Evolutionary conservation across 2,113 vertebrate genomes (phyloP).

Genomic region (Stercorarius parasiticus): DNA sequence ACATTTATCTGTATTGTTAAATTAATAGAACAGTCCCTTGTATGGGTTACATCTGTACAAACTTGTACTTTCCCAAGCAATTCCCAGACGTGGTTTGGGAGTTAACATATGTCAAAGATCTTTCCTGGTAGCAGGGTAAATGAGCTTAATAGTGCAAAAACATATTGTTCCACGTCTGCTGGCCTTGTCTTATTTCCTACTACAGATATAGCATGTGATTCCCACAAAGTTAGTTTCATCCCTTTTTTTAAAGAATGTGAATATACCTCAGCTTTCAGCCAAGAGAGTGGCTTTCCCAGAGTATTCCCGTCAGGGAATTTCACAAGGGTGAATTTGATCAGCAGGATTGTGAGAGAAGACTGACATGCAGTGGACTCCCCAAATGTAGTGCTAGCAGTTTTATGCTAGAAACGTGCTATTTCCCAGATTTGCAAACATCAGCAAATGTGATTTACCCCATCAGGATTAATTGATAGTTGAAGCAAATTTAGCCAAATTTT

Average conservation of each 20-base stretch:
- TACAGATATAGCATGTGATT: background rate
- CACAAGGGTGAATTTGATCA: background rate
- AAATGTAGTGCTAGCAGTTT: background rate
- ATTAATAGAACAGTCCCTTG: background rate
- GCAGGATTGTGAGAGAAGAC: background rate
- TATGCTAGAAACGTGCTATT: background rate
- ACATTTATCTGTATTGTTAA: background rate
- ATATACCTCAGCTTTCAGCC: background rate
- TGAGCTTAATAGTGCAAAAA: background rate
- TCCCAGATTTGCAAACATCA: background rate
- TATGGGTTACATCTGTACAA: background rate
- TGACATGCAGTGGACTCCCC: fast-evolving
- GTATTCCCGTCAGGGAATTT: background rate
- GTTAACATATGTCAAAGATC: background rate
- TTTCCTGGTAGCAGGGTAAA: background rate
- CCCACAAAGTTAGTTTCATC: background rate
- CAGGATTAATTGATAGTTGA: background rate
- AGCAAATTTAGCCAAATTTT: background rate
- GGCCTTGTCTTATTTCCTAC: background rate
- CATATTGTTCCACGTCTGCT: background rate
- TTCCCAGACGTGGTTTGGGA: background rate
- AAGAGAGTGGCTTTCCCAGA: background rate
- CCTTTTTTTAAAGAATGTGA: background rate
- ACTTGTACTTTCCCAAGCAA: background rate
- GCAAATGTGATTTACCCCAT: background rate